phyloP scores from a whole-genome alignment of 2,888 invertebrate genomes.

The Seira ritae region DNA sequence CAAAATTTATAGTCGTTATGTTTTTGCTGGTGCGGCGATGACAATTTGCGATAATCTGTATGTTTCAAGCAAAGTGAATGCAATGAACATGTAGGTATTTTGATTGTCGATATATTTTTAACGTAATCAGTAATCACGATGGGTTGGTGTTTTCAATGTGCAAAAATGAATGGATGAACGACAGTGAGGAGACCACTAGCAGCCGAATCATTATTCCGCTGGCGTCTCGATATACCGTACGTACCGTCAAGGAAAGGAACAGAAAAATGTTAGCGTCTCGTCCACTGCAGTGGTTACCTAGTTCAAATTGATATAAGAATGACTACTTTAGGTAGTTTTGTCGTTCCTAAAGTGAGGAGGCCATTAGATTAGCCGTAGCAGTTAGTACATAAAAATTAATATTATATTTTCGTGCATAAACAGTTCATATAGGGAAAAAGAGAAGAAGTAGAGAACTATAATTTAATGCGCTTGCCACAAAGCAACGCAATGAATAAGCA shows the following conservation, averaged over 20 bases:
- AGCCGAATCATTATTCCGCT: constrained; percentile 47
- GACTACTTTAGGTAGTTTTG: neutral
- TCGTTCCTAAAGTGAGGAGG: too few relatives aligned
- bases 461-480: neutral
- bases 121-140: neutral
- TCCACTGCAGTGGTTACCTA: neutral
- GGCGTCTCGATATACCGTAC: constrained; percentile 25
- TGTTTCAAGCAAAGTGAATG: neutral
- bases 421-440: neutral
- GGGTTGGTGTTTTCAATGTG: neutral
- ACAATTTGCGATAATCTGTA: neutral
- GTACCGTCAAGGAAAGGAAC: neutral
- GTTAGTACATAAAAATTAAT: neutral
- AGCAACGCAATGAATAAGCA: neutral
- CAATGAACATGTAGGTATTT: too few relatives aligned
- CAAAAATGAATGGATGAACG: neutral
- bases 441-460: neutral
- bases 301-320: neutral
- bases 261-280: neutral
- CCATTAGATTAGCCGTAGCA: neutral
- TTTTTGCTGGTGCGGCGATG: neutral
- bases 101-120: too few relatives aligned
- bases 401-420: constrained; percentile 27
- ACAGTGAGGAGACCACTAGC: neutral
- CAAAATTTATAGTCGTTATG: neutral